Evolutionary conservation across 30 jellyfish, hydroid and myxozoan species (phyloP), one percentile per base, ranked within the genome.

Genomic region (Rhopilema esculentum): DNA sequence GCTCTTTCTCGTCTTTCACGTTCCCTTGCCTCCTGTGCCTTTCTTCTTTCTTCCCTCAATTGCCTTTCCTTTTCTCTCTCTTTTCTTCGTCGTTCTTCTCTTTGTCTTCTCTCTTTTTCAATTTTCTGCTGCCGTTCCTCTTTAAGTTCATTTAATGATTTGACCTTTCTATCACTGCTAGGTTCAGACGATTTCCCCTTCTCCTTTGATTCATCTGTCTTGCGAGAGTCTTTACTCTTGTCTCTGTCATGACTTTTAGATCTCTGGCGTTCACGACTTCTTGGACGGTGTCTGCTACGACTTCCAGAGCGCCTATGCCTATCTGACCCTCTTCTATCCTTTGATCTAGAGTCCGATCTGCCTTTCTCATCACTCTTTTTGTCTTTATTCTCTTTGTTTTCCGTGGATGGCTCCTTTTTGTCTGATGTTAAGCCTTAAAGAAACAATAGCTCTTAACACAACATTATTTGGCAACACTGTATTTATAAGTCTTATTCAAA

Each of bases 1-100:
- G 95, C 99, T 33, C 99, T 61, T 69, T 88, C 97, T 18, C 97
- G 91, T 77, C 99, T 69, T 67, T 95, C 99, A 4, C 89, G 84
- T 49, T 90, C 97, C 24, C 97, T 95, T 67, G 69, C 86, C 31
- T 89, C 99, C 75, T 95, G 98, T n/a, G 87, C 96, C 30, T 79
- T 77, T 6, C 97, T 97, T 23, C 96, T 87, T 78, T 86, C 97
- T 75, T 95, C 98, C 7, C 99, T 91, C 24, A 85, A 84, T 66
- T 79, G 90, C 26, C 97, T 74, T 69, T 95, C 99, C 48, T 83
- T 79, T 68, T 95, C 98, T n/a, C 92, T 88, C 66, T 86, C 98
- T 72, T 77, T 83, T 69, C 85, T 82, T 26, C 98, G 85, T 23
- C 93, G 84, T 64, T 91, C 97, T 57, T 95, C 98, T 29, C 97